A percentile compares a stretch with the other conserved stretches of the same genome.
phyloP scores from a whole-genome alignment of 35 echinoderm and acorn worm species.

The Ophiothrix spiculata region DNA sequence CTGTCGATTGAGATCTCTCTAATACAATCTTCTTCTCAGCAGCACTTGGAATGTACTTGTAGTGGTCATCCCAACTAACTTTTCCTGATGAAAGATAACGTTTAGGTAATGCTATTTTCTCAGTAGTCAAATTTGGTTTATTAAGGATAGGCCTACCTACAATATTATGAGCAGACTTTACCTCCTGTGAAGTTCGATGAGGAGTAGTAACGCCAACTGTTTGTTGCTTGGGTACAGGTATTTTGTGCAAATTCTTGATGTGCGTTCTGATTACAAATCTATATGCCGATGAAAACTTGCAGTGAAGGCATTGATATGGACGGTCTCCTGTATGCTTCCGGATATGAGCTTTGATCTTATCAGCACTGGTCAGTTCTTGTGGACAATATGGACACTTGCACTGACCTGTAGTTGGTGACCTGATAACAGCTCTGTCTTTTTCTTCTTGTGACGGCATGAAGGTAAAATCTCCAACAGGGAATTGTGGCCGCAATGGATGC shows the following conservation, averaged over 20 bases:
- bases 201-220: background rate
- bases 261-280: background rate
- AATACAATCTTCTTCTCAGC: background rate
- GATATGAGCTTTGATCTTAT: conserved; percentile 1
- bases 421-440: background rate
- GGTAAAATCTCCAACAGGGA: background rate
- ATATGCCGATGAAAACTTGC: background rate
- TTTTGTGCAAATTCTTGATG: background rate
- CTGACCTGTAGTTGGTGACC: background rate
- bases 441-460: background rate
- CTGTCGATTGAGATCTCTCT: background rate
- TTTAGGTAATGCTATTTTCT: background rate
- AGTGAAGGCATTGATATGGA: background rate
- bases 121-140: too few species aligned
- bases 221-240: background rate
- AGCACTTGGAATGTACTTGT: background rate
- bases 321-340: background rate
- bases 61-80: background rate
- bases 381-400: background rate
- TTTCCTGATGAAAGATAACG: background rate
- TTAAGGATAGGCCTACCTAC: too few species aligned
- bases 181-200: too few species aligned
- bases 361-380: background rate
- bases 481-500: background rate
- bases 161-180: too few species aligned